These are phyloP conservation scores for Cichladusa arquata DNA, from an alignment of 2,113 vertebrate genomes.

Conservation along the genomic window DNA sequence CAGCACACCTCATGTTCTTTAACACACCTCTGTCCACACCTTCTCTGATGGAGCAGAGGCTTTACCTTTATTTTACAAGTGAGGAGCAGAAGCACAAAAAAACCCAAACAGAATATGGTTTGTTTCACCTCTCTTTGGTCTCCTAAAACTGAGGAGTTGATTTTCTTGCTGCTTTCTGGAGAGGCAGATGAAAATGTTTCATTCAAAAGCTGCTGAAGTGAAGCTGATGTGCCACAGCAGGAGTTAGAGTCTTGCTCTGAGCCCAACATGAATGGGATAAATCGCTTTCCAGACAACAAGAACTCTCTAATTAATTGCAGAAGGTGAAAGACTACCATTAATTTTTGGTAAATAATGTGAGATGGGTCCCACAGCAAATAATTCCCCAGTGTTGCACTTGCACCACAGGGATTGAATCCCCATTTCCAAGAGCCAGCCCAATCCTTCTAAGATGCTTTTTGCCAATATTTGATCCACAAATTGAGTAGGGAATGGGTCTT, in stretches of 20 bases:
- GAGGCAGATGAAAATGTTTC: neutral
- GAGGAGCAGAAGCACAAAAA: neutral
- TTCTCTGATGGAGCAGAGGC: neutral
- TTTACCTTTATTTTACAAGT: neutral
- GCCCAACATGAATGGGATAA: neutral
- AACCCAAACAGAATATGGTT: fast-evolving
- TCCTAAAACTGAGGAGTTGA: neutral
- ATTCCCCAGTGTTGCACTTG: neutral
- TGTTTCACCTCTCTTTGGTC: neutral
- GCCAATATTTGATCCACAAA: fast-evolving
- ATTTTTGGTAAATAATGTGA: neutral
- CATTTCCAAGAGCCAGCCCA: neutral
- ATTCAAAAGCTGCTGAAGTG: neutral
- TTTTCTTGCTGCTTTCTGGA: neutral
- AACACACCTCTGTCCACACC: neutral
- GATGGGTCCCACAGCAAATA: neutral
- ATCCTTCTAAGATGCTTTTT: neutral
- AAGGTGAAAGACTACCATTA: neutral
- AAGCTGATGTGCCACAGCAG: neutral
- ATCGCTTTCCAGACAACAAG: neutral
- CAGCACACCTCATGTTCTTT: neutral
- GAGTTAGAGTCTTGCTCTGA: neutral
- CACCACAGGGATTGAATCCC: neutral
- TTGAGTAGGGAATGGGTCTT: neutral
- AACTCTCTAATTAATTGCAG: neutral